Evolutionary conservation across 1,140 invertebrate genomes (phyloP), one percentile per base, ranked within the genome.

Genomic region (Riptortus pedestris): DNA sequence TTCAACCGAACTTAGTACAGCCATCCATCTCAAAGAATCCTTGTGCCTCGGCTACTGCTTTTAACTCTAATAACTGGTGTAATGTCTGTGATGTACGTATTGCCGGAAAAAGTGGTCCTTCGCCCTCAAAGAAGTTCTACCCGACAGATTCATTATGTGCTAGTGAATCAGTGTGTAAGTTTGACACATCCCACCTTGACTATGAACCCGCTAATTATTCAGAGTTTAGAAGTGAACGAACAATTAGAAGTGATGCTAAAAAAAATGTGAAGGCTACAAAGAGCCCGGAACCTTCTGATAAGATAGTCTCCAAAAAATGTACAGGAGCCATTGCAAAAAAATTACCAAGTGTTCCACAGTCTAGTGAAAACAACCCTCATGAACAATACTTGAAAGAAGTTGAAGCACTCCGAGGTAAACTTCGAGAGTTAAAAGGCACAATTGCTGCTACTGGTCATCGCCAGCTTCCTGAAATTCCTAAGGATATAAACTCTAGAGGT

Each of bases 301-400:
- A n/a, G n/a, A n/a, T n/a, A n/a, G n/a, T n/a, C n/a, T 51, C 22
- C 47, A 51, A 38, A 12, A 38, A 38, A 38, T 5, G 5, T 7
- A 38, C 31, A 7, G 31, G 31, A 7, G 31, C 31, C 14, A 38
- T 38, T 38, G 5, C 31, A 5, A 38, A 38, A 14, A 38, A 38
- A 38, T 38, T 38, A 38, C 31, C 31, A 38, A 38, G 5, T 38
- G 31, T 38, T 5, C 31, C 31, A 7, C 5, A 5, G 5, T 7
- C 31, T 38, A 38, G 14, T 38, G 31, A 38, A 38, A 38, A 38
- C 14, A 38, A 14, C 16, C 51, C 20, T 55, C 67, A 68, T 29
- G 68, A 67, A 60, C 60, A 65, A 57, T 69, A 69, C 55, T 61
- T 67, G 14, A 65, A 51, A 7, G 66, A 69, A 66, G 66, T 67